These are phyloP conservation scores for Lordiphosa clarofinis DNA, from an alignment of 1,140 invertebrate genomes.

Conservation along the genomic window DNA sequence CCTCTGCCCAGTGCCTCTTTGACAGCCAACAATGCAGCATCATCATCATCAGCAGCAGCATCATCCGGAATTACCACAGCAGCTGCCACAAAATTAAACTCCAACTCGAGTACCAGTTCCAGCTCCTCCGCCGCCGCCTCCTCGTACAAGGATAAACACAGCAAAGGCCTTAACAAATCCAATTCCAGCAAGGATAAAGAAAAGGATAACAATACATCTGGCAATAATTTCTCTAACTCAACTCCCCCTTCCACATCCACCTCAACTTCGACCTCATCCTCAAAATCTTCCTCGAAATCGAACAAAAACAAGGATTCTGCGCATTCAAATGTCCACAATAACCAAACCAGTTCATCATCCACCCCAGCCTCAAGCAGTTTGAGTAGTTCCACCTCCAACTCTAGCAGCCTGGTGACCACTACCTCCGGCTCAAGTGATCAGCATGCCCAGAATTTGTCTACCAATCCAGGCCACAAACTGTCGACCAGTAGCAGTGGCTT, in stretches of 20 bases:
- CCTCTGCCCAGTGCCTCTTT: background rate
- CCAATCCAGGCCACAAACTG: conserved; percentile 30
- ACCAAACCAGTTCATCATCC: conserved; percentile 16
- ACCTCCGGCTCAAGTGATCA: conserved; percentile 21
- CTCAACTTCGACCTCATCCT: conserved; percentile 64
- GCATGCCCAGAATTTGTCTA: conserved; percentile 61
- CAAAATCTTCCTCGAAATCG: conserved; percentile 56
- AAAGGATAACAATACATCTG: conserved; percentile 44
- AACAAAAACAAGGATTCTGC: conserved; percentile 62
- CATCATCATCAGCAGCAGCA: conserved; percentile 21
- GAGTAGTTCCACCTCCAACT: conserved; percentile 15
- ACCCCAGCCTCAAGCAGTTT: conserved; percentile 11
- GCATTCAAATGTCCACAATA: conserved; percentile 33
- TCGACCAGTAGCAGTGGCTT: conserved; percentile 35
- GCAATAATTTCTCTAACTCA: conserved; percentile 61
- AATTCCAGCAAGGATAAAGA: conserved; percentile 75
- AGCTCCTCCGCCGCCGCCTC: background rate
- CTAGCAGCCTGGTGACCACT: conserved; percentile 27
- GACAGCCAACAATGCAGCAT: background rate
- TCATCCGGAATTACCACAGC: conserved; percentile 8
- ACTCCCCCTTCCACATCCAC: conserved; percentile 53
- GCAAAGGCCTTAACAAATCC: conserved; percentile 65
- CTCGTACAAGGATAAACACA: conserved; percentile 75
- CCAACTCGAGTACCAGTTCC: conserved; percentile 42
- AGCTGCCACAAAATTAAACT: conserved; percentile 22